These are phyloP conservation scores for Chloropsis cyanopogon DNA, from an alignment of 2,113 vertebrate genomes.

Conservation along the genomic window DNA sequence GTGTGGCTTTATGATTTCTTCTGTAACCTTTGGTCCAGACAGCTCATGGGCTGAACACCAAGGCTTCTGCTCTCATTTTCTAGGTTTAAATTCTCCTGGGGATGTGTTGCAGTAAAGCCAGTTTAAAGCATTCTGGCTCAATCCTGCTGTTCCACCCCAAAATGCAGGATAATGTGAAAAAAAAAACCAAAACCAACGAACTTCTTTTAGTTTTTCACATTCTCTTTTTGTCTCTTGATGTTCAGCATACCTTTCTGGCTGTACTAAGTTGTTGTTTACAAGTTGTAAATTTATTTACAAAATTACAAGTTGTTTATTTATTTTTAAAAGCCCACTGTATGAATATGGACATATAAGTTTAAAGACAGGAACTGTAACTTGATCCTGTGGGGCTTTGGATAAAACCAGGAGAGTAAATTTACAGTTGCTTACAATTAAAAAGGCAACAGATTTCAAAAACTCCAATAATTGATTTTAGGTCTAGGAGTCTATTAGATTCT, in stretches of 20 bases:
- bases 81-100: not conserved
- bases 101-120: not conserved
- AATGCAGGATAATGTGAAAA: not conserved
- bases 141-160: not conserved
- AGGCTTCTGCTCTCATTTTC: not conserved
- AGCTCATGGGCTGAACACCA: not conserved
- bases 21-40: not conserved
- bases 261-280: not conserved
- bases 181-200: too few species aligned
- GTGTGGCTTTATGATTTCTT: not conserved
- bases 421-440: not conserved
- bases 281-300: too few species aligned
- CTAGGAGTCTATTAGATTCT: not conserved
- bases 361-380: not conserved
- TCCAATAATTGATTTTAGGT: not conserved
- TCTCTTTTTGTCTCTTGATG: not conserved
- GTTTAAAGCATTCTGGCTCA: not conserved
- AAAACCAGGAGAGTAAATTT: not conserved
- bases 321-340: not conserved
- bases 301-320: not conserved
- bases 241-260: not conserved
- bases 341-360: not conserved
- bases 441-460: not conserved
- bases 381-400: not conserved
- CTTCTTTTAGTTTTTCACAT: not conserved